phyloP scores from a whole-genome alignment of 30 jellyfish, hydroid and myxozoan genomes.

The Rhopilema esculentum region DNA sequence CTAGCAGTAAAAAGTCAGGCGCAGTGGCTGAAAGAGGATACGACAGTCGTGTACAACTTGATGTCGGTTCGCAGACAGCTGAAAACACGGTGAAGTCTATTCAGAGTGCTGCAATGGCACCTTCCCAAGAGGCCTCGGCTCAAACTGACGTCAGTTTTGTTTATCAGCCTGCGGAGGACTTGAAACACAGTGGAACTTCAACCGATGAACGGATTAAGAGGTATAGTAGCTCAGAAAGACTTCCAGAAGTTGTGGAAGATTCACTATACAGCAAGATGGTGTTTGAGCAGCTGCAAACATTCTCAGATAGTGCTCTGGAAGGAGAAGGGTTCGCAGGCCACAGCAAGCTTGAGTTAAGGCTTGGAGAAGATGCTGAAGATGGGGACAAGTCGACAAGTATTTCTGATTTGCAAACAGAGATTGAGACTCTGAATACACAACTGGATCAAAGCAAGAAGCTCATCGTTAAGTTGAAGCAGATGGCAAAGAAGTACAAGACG shows the following conservation, averaged over 20 bases:
- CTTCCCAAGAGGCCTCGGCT: conserved; percentile 29
- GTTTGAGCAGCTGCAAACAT: conserved; percentile 65
- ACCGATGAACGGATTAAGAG: conserved; percentile 27
- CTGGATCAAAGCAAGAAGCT: conserved; percentile 48
- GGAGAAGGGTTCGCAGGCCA: conserved; percentile 54
- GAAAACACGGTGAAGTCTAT: background rate
- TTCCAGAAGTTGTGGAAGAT: conserved; percentile 73
- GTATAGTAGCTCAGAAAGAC: conserved; percentile 62
- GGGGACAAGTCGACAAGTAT: conserved; percentile 34
- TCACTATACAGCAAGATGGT: conserved; percentile 50
- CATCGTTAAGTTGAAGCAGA: conserved; percentile 54
- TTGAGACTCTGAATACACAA: conserved; percentile 41
- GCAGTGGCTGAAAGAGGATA: background rate
- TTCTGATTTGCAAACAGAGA: conserved; percentile 28
- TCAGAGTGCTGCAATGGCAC: background rate
- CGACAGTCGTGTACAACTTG: background rate
- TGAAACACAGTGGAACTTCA: background rate
- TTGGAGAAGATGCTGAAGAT: conserved; percentile 42
- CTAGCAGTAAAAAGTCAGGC: background rate
- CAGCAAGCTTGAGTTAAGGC: conserved; percentile 45
- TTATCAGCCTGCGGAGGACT: conserved; percentile 10
- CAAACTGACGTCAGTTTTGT: conserved; percentile 50
- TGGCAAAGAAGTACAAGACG: conserved; percentile 59
- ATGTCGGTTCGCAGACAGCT: background rate
- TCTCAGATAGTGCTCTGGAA: conserved; percentile 52